Conservation (phyloP, 2,797 vertebrate genomes). For the Danio choprae region DNA sequence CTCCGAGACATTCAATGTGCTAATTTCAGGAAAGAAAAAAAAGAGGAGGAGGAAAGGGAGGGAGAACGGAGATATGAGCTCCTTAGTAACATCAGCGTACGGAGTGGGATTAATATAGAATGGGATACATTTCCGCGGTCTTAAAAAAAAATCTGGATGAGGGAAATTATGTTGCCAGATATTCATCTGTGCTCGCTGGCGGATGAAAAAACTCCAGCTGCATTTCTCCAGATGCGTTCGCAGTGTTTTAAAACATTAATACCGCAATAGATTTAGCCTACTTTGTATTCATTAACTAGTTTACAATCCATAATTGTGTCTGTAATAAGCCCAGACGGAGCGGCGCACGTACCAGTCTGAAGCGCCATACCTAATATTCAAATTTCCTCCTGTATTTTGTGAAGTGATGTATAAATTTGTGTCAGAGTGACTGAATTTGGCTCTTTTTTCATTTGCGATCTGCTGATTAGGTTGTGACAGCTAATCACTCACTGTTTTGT, state of each 20-base stretch:
- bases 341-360: neutral
- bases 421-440: conserved; percentile 1
- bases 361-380: conserved; percentile 19
- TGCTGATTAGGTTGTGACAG: conserved; percentile 21
- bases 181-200: conserved; percentile 65
- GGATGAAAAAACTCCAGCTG: conserved; percentile 34
- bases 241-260: conserved; percentile 55
- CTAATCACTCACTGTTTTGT: conserved; percentile 35
- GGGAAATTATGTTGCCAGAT: conserved; percentile 65
- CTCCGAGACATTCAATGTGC: conserved; percentile 62
- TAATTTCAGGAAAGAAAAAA: conserved; percentile 59
- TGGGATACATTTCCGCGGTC: conserved; percentile 71
- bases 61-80: conserved; percentile 65
- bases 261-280: conserved; percentile 48
- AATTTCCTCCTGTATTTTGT: conserved; percentile 18
- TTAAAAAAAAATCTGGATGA: conserved; percentile 65
- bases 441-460: neutral
- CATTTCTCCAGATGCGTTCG: conserved; percentile 24
- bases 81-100: conserved; percentile 67
- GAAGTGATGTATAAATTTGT: conserved; percentile 1
- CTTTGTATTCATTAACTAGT: conserved; percentile 60
- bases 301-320: conserved; percentile 48
- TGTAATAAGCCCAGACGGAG: conserved; percentile 32
- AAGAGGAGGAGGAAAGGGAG: neutral
- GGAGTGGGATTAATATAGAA: conserved; percentile 72